Percentiles rank a stretch among this genome's conserved stretches.
Conservation (phyloP, 2,797 vertebrate genomes). For the Leucoraja ocellata region DNA sequence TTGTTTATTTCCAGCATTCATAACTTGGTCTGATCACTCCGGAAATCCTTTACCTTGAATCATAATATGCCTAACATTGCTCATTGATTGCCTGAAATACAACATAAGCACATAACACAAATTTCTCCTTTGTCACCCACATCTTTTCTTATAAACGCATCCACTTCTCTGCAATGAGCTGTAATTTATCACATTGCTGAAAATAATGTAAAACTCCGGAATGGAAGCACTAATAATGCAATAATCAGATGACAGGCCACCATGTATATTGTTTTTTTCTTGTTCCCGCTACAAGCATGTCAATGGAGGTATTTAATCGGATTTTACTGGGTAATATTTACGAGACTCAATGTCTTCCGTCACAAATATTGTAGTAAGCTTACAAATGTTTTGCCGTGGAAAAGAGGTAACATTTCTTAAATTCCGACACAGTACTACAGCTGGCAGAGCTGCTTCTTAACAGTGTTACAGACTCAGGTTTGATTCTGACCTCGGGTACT, state of each 20-base stretch:
- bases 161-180: neutral
- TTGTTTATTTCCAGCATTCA: neutral
- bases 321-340: neutral
- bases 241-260: neutral
- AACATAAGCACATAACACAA: neutral
- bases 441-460: too few relatives aligned
- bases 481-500: too few relatives aligned
- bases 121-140: neutral
- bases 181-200: neutral
- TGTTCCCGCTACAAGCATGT: neutral
- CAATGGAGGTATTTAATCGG: neutral
- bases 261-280: neutral
- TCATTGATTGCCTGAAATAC: neutral
- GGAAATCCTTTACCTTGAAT: neutral
- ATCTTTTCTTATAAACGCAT: neutral
- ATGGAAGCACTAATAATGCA: neutral
- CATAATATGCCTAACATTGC: neutral
- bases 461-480: too few relatives aligned
- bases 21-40: neutral
- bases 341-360: neutral
- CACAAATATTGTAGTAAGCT: neutral
- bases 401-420: neutral
- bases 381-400: neutral
- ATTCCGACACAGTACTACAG: too few relatives aligned
- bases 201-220: neutral